Conservation (phyloP, 2,113 vertebrate species). For the Sturnira hondurensis region DNA sequence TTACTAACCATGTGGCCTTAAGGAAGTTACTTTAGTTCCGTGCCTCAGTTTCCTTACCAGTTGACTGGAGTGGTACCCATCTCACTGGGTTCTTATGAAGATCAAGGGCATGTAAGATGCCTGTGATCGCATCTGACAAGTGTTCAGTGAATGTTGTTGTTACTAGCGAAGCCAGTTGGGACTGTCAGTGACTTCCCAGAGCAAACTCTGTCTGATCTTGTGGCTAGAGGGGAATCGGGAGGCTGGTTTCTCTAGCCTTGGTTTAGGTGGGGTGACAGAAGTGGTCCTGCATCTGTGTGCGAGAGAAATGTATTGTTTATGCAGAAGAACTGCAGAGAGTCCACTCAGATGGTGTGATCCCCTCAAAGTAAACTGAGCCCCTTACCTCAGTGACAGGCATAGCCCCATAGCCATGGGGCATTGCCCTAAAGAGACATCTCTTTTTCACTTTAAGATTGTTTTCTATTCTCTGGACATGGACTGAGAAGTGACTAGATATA, state of each 20-base stretch:
- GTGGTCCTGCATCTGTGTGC: neutral
- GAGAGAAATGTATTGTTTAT: neutral
- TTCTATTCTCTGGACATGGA: neutral
- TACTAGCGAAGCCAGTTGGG: neutral
- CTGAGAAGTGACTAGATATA: neutral
- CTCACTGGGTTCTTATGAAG: neutral
- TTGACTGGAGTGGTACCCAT: neutral
- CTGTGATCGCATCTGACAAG: too few species aligned
- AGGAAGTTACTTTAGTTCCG: neutral
- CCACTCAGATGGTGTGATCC: neutral
- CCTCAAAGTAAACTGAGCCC: neutral
- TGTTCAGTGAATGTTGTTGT: neutral
- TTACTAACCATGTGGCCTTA: neutral
- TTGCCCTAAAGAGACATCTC: neutral
- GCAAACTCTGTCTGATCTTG: neutral
- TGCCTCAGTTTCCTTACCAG: neutral
- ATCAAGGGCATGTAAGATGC: neutral
- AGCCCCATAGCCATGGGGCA: neutral
- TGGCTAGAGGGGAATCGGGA: neutral
- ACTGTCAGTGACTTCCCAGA: neutral
- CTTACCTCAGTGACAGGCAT: neutral
- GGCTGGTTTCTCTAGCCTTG: neutral
- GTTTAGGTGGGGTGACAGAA: neutral
- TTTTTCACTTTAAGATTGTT: neutral
- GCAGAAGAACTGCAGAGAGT: neutral